Evolutionary conservation across 1,140 invertebrate genomes (phyloP), one percentile per base, ranked within the genome.

Genomic region (Drosophila simulans): DNA sequence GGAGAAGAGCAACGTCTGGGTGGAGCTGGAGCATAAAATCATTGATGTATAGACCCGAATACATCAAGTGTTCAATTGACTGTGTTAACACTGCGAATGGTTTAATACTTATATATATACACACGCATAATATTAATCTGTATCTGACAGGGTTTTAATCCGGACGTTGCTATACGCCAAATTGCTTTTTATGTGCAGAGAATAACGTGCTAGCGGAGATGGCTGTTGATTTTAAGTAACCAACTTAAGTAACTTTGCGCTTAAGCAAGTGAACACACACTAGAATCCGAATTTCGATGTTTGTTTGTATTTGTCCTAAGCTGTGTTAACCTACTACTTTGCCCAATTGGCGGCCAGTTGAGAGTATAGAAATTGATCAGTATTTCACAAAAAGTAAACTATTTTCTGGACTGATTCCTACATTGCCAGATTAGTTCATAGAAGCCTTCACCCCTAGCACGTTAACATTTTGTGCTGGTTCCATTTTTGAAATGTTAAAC

Each of bases 1-100:
- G 5, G 80, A 86, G 49, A 91, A 91, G 55, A 91, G 82, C 63
- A 92, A 92, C 43, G 76, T 92, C 2, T 92, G 92, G 92, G 66
- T 80, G 17, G 77, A 90, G 52, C 58, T 91, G 25, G 74, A 89
- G 55, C 81, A 89, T 78, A 89, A 89, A 53, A 89, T 89, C 15
- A 89, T 89, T 68, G 90, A 91, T 63, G 89, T 91, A 45, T 91
- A 90, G 68, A 40, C 25, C 13, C 39, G 15, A 42, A 46, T 37
- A 59, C 52, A 74, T 66, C 27, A 77, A 74, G 85, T 90, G 85
- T 85, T 89, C 80, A 75, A 81, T 77, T 72, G 84, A 90, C 84
- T 88, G 84, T 88, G 84, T 89, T 86, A 86, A 72, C 85, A 83
- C 68, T 88, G 71, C 70, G 60, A 71, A 77, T 83, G 71, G 75